Evolutionary conservation across 1,140 invertebrate genomes (phyloP).

Genomic region (Formica selysi): DNA sequence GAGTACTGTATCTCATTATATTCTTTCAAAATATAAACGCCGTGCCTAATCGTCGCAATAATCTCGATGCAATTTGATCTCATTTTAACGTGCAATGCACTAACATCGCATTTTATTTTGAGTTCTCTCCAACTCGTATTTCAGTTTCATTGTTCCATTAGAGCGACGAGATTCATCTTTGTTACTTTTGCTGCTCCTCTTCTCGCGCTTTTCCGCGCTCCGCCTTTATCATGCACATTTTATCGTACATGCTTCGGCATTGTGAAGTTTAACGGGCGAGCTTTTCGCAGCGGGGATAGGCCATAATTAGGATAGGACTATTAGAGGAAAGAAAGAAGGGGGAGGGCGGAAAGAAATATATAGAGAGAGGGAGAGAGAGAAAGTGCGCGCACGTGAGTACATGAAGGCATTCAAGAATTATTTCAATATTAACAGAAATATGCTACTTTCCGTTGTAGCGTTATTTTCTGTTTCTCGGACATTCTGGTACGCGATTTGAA

Average conservation of each 20-base stretch:
- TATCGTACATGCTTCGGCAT: not conserved
- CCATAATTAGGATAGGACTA: constrained; percentile 26
- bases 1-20: constrained; percentile 79
- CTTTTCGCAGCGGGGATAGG: constrained; percentile 9
- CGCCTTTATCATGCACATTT: constrained; percentile 38
- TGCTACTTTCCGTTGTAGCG: constrained; percentile 31
- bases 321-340: constrained; percentile 5
- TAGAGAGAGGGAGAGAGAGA: constrained; percentile 3
- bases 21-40: not conserved
- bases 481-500: constrained; percentile 35
- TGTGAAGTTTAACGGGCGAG: constrained; percentile 20
- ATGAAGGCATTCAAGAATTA: not conserved
- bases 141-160: not conserved
- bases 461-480: constrained; percentile 27
- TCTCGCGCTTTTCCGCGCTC: constrained; percentile 18
- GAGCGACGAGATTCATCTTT: constrained; percentile 3
- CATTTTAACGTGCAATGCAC: constrained; percentile 6
- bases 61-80: not conserved
- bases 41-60: not conserved
- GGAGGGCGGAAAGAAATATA: constrained; percentile 6
- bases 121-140: not conserved
- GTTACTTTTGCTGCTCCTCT: constrained; percentile 15
- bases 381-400: not conserved
- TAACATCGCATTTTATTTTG: constrained; percentile 28
- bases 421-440: constrained; percentile 20